Evolutionary conservation across 2,113 vertebrate genomes (phyloP), one percentile per base, ranked within the genome.

Genomic region (Malurus elegans): DNA sequence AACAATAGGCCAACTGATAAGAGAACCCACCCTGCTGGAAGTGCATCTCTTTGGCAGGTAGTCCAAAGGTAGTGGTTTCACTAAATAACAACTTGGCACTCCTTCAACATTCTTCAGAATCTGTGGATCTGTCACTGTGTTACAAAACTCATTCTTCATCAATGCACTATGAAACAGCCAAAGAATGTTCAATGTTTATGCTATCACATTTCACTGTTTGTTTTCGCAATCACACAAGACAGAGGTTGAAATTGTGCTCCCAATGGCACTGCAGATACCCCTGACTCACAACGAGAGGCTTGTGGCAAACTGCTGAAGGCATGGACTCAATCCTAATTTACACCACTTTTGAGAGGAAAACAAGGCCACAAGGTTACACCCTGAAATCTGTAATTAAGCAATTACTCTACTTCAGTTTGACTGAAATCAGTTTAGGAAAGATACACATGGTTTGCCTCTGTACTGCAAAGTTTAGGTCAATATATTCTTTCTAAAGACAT

Each of bases 121-220:
- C 56, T 72, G 61, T 86, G 89, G 72, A 86, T 84, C 57, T 67
- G 36, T 64, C 53, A 75, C 36, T 89, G n/a, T 23, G 62, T 94
- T 96, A 65, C 86, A 78, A 82, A 94, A 93, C 25, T 85, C 87
- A 61, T 76, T 95, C 76, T 88, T 92, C 90, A 85, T 50, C 89
- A 82, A 54, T 28, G 36, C 62, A 58, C 66, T 75, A 70, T 16
- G 80, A 90, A 90, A 57, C 29, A 75, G 28, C 45, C 79, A 75
- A 92, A 91, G 91, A 93, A 93, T 82, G 74, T 79, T 89, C 76
- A 71, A 31, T 92, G 84, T 86, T 94, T 94, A 72, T 56, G 31
- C 54, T 85, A 84, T 75, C 70, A 48, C 20, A 93, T 95, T 92
- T 91, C 90, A 84, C 36, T 88, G 85, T 70, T 94, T 87, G 87